Evolutionary conservation across 2,797 vertebrate genomes (phyloP), one percentile per base, ranked within the genome.

Genomic region (Phylloscopus collybita): DNA sequence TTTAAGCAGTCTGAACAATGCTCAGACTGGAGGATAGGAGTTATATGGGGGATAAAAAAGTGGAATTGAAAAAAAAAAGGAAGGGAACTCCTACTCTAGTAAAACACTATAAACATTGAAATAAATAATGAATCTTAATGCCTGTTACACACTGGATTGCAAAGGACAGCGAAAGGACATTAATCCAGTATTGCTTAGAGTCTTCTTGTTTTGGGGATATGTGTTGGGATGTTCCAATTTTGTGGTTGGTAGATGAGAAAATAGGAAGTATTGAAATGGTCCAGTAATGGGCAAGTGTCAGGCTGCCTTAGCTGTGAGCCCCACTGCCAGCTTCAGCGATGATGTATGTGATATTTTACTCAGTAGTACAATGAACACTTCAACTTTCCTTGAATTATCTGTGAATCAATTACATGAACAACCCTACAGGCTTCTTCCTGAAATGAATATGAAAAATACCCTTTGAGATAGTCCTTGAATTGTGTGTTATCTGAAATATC

Each of bases 311-410:
- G 64, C 26, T 56, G 19, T 49, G 34, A 49, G 45, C 26, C 86
- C 34, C 27, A 23, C 44, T 80, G 10, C n/a, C 32, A 86, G 38
- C 40, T 75, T 88, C 62, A 79, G 21, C 57, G 71, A 11, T 65
- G 80, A 88, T 61, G 5, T 42, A 45, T 74, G 38, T 59, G 53
- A 16, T 74, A 44, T 61, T 83, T 91, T 65, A 73, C 67, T 49
- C 78, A 47, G 29, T 61, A 75, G 49, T 61, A 42, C 6, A 84
- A 78, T 32, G 78, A 80, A 72, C 25, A 14, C 26, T 92, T 92
- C 59, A 65, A 23, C 60, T 94, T 88, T 30, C 49, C 45, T 91
- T 94, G 64, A 95, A 73, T 89, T 93, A 54, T 75, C 19, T 36
- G 71, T 53, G 71, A 96, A 72, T 73, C 51, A 89, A 74, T 81